Percentiles rank a stretch among this genome's conserved stretches.
Conservation (phyloP, 2,797 vertebrate genomes). For the Myotis myotis region DNA sequence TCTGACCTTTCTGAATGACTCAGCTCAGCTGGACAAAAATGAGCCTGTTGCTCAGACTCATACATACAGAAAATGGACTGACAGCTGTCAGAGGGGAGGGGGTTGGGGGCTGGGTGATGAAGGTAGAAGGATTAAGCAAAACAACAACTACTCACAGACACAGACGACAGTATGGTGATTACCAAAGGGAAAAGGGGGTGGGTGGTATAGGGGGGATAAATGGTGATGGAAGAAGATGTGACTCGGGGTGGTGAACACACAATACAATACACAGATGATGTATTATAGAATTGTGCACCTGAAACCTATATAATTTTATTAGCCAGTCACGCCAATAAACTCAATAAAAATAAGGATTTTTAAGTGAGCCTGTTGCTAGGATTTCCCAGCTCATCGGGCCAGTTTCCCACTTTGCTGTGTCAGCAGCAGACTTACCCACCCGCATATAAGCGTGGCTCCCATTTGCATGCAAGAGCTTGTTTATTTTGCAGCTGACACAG, state of each 20-base stretch:
- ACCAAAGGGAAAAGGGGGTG: background rate
- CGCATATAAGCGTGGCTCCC: background rate
- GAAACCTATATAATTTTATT: background rate
- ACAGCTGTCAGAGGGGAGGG: background rate
- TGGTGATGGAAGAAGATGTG: background rate
- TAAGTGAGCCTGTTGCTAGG: background rate
- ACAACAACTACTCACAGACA: background rate
- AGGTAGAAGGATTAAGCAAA: background rate
- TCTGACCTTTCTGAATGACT: slow-evolving; percentile 28
- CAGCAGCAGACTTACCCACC: background rate
- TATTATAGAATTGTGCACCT: background rate
- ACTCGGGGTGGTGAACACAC: background rate
- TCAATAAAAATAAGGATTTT: background rate
- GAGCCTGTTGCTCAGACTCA: slow-evolving; percentile 1
- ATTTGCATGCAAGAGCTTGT: background rate
- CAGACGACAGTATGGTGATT: background rate
- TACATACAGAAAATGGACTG: background rate
- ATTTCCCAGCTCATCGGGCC: background rate
- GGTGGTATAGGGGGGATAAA: background rate
- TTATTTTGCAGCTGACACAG: background rate
- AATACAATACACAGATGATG: background rate
- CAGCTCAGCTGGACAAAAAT: background rate
- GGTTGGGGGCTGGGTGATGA: background rate
- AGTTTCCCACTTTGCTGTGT: background rate
- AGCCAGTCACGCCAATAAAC: background rate